phyloP scores from a whole-genome alignment of 2,797 vertebrate species.

The Esox lucius region DNA sequence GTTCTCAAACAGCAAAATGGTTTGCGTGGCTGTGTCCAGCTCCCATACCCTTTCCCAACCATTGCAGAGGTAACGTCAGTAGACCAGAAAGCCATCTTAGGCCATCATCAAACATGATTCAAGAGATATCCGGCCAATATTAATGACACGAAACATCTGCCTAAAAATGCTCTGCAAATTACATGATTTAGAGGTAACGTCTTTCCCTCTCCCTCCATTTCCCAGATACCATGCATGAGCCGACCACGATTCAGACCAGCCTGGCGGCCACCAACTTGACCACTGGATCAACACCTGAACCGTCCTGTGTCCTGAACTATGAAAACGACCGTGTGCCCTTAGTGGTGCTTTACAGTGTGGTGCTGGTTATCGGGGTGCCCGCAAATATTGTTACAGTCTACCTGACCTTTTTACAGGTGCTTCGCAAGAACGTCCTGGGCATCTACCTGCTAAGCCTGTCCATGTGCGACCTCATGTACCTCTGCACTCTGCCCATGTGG shows the following conservation, averaged over 20 bases:
- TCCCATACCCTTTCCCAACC: too few species aligned
- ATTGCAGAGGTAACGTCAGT: neutral
- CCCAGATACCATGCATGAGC: constrained; percentile 46
- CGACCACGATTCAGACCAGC: neutral
- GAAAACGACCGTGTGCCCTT: constrained; percentile 59
- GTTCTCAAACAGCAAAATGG: too few species aligned
- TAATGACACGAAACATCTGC: neutral
- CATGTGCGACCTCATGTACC: constrained; percentile 84
- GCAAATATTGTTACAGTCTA: constrained; percentile 80
- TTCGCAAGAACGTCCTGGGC: constrained; percentile 75
- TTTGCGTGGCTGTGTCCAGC: too few species aligned
- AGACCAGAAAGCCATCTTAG: neutral
- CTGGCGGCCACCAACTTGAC: neutral
- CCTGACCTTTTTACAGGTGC: constrained; percentile 76
- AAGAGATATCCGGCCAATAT: neutral
- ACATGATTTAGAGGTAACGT: neutral
- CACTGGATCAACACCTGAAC: neutral
- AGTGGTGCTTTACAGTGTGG: constrained; percentile 74
- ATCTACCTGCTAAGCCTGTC: constrained; percentile 87
- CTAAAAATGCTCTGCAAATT: neutral
- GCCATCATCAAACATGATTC: neutral
- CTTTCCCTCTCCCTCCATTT: neutral
- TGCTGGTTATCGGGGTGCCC: constrained; percentile 80
- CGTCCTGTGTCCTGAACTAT: constrained; percentile 57
- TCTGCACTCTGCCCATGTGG: constrained; percentile 86